Conservation (phyloP, 2,888 invertebrate genomes). For the Agrilus mali region DNA sequence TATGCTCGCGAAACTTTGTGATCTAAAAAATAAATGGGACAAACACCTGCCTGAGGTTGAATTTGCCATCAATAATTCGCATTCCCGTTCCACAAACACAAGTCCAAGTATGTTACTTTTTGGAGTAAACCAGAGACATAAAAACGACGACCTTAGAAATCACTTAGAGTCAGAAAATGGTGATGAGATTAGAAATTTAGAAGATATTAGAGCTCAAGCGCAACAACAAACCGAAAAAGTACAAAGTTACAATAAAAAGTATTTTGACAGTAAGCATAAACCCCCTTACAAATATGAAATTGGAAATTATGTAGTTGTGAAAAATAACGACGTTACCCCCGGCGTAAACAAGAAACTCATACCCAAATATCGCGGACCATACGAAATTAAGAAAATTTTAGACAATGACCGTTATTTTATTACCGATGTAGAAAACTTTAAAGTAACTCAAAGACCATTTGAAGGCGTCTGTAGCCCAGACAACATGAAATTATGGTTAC, state of each 20-base stretch:
- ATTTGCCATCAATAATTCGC: slow-evolving; percentile 13
- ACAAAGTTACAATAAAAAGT: slow-evolving; percentile 15
- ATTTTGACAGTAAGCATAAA: slow-evolving; percentile 19
- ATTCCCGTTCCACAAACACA: slow-evolving; percentile 17
- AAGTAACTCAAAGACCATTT: too few relatives aligned
- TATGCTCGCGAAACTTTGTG: slow-evolving; percentile 16
- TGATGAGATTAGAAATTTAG: slow-evolving; percentile 12
- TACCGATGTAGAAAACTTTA: too few relatives aligned
- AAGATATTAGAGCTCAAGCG: slow-evolving; percentile 8
- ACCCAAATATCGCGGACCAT: too few relatives aligned
- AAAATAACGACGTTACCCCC: slow-evolving; percentile 13
- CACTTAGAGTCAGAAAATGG: slow-evolving; percentile 7
- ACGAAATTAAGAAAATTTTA: too few relatives aligned
- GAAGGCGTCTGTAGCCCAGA: too few relatives aligned
- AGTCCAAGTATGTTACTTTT: slow-evolving; percentile 19
- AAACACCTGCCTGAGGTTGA: slow-evolving; percentile 7
- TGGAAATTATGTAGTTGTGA: slow-evolving; percentile 15
- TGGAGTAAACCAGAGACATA: slow-evolving; percentile 17
- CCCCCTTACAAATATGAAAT: slow-evolving; percentile 8
- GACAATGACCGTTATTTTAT: too few relatives aligned
- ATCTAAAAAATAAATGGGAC: slow-evolving; percentile 14
- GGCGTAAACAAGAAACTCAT: slow-evolving; percentile 6
- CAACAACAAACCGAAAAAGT: slow-evolving; percentile 10
- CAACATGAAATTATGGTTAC: too few relatives aligned
- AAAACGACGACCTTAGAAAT: slow-evolving; percentile 12